Evolutionary conservation across 2,797 vertebrate species (phyloP).

Genomic region (Manis pentadactyla): DNA sequence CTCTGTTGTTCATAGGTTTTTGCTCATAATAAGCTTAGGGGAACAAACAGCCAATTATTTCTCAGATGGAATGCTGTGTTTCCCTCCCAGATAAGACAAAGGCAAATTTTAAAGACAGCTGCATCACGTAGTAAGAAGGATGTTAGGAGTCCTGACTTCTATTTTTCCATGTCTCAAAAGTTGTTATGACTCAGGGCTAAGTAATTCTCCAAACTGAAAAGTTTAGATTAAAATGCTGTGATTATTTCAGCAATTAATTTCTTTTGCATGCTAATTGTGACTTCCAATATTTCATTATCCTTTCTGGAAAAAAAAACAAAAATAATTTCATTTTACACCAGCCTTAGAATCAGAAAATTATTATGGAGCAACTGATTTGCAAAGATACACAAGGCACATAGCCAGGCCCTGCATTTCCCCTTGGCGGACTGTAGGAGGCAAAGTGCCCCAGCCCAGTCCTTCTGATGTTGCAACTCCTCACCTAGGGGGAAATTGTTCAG

Average conservation of each 20-base stretch:
- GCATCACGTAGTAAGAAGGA: neutral
- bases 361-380: neutral
- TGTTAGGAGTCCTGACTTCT: neutral
- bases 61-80: neutral
- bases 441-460: neutral
- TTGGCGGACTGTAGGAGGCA: neutral
- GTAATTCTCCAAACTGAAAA: constrained; percentile 9
- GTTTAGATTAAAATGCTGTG: neutral
- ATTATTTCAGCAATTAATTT: constrained; percentile 25
- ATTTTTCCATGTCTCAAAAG: neutral
- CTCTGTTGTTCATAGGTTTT: neutral
- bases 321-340: neutral
- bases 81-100: neutral
- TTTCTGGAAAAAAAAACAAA: neutral
- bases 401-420: neutral
- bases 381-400: neutral
- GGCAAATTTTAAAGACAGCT: neutral
- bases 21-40: neutral
- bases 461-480: constrained; percentile 6
- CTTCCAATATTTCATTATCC: neutral
- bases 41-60: neutral
- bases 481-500: neutral
- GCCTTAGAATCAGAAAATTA: neutral
- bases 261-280: neutral
- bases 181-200: neutral